Percentiles rank a stretch among this genome's conserved stretches.
Conservation (phyloP, 2,888 invertebrate species). For the Cheilosia scutellata region DNA sequence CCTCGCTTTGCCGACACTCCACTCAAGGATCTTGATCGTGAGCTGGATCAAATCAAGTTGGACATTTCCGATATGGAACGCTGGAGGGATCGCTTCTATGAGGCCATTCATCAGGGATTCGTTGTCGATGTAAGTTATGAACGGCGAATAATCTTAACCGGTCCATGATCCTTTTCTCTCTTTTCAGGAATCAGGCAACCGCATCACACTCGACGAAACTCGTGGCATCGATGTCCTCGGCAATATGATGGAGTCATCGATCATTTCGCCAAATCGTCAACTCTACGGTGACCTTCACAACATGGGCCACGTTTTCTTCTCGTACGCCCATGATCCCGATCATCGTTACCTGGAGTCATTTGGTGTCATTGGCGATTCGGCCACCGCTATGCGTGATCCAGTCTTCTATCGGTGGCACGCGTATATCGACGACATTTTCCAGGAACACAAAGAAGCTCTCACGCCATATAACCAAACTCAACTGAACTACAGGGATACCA, state of each 20-base stretch:
- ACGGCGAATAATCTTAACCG: no score
- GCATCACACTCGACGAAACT: constrained; percentile 86
- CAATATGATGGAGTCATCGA: constrained; percentile 89
- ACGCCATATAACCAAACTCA: constrained; percentile 85
- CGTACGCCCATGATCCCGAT: constrained; percentile 91
- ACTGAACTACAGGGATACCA: constrained; percentile 83
- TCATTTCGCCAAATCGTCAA: constrained; percentile 87
- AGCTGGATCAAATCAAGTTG: constrained; percentile 87
- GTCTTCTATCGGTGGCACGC: constrained; percentile 93
- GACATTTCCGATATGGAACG: constrained; percentile 89
- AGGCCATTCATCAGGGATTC: constrained; percentile 87
- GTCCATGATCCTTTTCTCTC: background rate
- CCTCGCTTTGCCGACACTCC: constrained; percentile 86
- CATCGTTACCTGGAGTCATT: constrained; percentile 88
- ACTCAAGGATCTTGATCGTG: constrained; percentile 87
- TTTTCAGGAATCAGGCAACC: constrained; percentile 85
- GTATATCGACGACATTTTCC: constrained; percentile 90
- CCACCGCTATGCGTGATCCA: constrained; percentile 93
- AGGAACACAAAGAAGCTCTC: constrained; percentile 88
- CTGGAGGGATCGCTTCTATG: constrained; percentile 89
- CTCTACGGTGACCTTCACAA: constrained; percentile 92
- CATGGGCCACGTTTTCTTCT: constrained; percentile 90
- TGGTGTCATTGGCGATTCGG: constrained; percentile 91
- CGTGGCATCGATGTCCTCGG: constrained; percentile 90
- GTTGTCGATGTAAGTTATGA: constrained; percentile 82